Conservation (phyloP, 2,888 invertebrate genomes). For the Tetropium fuscum region DNA sequence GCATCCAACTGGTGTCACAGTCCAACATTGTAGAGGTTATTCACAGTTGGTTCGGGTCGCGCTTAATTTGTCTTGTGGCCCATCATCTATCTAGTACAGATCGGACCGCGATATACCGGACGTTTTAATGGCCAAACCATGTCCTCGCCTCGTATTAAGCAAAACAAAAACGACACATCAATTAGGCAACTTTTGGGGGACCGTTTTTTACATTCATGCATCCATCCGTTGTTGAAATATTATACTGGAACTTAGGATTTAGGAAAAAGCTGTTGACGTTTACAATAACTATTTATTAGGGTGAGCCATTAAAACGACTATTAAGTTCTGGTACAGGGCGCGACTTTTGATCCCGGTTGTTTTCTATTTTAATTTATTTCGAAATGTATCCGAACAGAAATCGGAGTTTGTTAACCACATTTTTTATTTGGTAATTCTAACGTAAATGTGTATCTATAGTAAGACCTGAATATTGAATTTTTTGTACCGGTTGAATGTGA, state of each 20-base stretch:
- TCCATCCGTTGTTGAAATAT: constrained; percentile 38
- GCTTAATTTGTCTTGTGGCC: constrained; percentile 68
- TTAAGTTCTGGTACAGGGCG: constrained; percentile 10
- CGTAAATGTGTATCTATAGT: no score
- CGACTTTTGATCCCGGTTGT: no score
- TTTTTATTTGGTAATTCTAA: no score
- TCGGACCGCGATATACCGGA: constrained; percentile 73
- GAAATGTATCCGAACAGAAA: no score
- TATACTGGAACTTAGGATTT: constrained; percentile 35
- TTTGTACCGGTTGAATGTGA: no score
- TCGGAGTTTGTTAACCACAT: no score
- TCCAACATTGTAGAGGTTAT: constrained; percentile 21
- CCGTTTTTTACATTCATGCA: constrained; percentile 38
- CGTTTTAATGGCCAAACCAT: constrained; percentile 79
- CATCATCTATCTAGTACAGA: constrained; percentile 73
- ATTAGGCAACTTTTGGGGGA: constrained; percentile 65
- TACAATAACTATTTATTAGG: constrained; percentile 32
- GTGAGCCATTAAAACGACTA: constrained; percentile 20
- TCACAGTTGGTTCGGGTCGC: constrained; percentile 49
- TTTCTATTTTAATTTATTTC: not conserved
- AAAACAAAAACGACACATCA: constrained; percentile 78
- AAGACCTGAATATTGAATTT: no score
- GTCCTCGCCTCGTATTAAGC: constrained; percentile 73
- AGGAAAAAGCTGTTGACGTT: constrained; percentile 32
- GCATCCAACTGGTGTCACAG: constrained; percentile 23